Conservation (phyloP, 2,113 vertebrate genomes). For the Poeciliopsis retropinna region DNA sequence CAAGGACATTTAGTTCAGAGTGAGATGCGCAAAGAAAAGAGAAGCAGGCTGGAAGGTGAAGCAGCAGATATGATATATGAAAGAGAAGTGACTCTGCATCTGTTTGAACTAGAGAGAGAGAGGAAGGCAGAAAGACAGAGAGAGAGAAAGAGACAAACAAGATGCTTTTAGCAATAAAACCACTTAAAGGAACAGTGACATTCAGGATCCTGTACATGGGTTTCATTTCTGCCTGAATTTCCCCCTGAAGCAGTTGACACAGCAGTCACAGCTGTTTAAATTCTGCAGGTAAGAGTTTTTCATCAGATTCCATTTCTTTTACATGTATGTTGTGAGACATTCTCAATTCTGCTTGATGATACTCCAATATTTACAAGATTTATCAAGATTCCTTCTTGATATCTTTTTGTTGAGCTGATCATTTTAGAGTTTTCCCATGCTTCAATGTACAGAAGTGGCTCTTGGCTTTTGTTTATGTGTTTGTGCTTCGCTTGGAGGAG, state of each 20-base stretch:
- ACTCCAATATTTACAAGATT: neutral
- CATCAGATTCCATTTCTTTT: neutral
- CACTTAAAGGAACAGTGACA: neutral
- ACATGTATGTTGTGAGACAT: neutral
- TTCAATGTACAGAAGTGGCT: neutral
- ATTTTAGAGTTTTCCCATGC: neutral
- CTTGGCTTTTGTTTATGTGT: neutral
- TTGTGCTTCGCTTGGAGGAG: neutral
- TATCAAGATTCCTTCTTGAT: too few species aligned
- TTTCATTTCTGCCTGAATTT: slow-evolving; percentile 15
- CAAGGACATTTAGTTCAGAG: too few species aligned
- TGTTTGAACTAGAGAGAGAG: neutral
- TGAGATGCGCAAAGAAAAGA: neutral
- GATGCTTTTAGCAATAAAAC: slow-evolving; percentile 8
- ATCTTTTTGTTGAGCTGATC: neutral
- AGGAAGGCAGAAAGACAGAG: too few species aligned
- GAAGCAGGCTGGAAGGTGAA: slow-evolving; percentile 20
- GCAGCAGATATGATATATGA: slow-evolving; percentile 13
- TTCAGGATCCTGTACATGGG: neutral
- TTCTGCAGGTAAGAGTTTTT: slow-evolving; percentile 38
- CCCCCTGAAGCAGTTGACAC: slow-evolving; percentile 2
- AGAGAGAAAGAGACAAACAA: neutral
- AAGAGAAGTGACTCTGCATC: slow-evolving; percentile 12
- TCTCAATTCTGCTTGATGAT: neutral
- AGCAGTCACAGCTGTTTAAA: neutral